Evolutionary conservation across 2,113 vertebrate species (phyloP), one percentile per base, ranked within the genome.

Genomic region (Symphodus melops): DNA sequence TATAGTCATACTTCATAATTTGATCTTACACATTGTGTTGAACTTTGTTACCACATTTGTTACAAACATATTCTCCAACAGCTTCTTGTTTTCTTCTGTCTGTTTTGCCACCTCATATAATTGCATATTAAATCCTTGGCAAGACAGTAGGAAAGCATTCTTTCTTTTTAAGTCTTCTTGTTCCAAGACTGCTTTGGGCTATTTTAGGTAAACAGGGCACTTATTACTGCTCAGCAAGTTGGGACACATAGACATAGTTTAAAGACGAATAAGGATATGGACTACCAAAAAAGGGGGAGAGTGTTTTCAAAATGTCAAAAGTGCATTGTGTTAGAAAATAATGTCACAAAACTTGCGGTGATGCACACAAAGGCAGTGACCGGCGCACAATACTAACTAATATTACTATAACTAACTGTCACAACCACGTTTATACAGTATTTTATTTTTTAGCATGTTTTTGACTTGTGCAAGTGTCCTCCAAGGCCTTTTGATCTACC

Each of bases 191-290:
- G 83, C 76, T 81, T 54, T 58, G 20, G 77, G 84, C 79, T 76
- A 37, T 82, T 81, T 57, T 55, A 75, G 56, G 64, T 86, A 76
- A 75, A 80, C 56, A 75, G 25, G 11, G 19, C 8, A 72, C 23
- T 77, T 51, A 55, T 81, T 70, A 75, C 49, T 60, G 48, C 74
- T 52, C 54, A 64, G 77, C 89, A 84, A 77, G 90, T 86, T 56
- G 11, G 33, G 77, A 85, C 87, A 90, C 72, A 86, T 28, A 72
- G 53, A 75, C 77, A 84, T 82, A 81, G 59, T 86, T 88, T 61
- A 70, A 81, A 79, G 51, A 17, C 28, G 36, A 13, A 73, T 20
- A 8, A 14, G 20, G 17, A 67, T 53, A 57, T 41, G 36, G 37
- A 68, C 9, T 75, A 16, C 25, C 14, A 10, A 33, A 33, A 57